These are phyloP conservation scores for Brenthis hecate DNA, from an alignment of 2,888 invertebrate genomes.

Conservation along the genomic window DNA sequence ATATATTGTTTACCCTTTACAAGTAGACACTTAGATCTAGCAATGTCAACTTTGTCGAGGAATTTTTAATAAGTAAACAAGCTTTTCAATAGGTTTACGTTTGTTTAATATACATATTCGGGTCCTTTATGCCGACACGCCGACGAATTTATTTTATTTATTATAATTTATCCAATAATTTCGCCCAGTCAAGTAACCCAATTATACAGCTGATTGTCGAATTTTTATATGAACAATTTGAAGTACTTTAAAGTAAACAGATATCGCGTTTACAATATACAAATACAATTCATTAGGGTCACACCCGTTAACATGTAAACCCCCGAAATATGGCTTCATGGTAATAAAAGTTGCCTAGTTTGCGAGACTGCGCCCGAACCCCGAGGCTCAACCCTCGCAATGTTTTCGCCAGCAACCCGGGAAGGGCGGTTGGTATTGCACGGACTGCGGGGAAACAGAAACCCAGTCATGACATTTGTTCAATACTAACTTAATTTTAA, in stretches of 20 bases:
- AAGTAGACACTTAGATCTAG: no score
- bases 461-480: slow-evolving; percentile 19
- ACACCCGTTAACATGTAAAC: slow-evolving; percentile 42
- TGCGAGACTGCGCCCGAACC: slow-evolving; percentile 45
- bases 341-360: slow-evolving; percentile 64
- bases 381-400: slow-evolving; percentile 63
- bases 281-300: slow-evolving; percentile 38
- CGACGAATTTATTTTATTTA: no score
- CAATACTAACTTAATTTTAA: slow-evolving; percentile 37
- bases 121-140: no score
- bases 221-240: neutral
- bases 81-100: no score
- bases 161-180: no score
- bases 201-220: neutral
- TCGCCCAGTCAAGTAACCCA: no score
- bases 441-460: slow-evolving; percentile 21
- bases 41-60: no score
- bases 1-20: no score
- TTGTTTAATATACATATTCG: no score
- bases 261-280: slow-evolving; percentile 27
- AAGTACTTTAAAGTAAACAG: slow-evolving; percentile 19
- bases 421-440: slow-evolving; percentile 35
- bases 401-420: slow-evolving; percentile 53
- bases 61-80: no score
- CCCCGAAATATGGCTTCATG: slow-evolving; percentile 57